These are phyloP conservation scores for Coccyzus lansbergi DNA, from an alignment of 2,797 vertebrate genomes.

Conservation along the genomic window DNA sequence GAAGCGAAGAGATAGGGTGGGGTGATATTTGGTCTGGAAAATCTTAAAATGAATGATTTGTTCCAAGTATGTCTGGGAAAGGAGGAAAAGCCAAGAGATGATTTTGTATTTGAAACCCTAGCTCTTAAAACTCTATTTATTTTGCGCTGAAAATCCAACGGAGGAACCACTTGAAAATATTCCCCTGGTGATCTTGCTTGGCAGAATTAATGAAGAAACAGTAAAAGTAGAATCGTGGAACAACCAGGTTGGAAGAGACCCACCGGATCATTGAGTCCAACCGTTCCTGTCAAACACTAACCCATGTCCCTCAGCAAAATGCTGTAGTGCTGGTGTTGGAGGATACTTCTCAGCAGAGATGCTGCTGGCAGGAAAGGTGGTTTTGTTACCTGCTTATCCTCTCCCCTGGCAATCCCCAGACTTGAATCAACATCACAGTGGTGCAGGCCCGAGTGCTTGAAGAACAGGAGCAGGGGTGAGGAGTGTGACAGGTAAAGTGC, in stretches of 20 bases:
- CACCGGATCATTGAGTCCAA: too few species aligned
- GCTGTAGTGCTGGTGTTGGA: neutral
- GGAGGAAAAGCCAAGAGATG: neutral
- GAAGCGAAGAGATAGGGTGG: slow-evolving; percentile 23
- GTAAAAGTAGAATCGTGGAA: too few species aligned
- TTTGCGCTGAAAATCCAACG: neutral
- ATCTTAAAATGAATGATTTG: neutral
- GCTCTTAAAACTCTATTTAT: neutral
- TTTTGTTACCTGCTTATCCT: neutral
- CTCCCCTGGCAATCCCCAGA: neutral
- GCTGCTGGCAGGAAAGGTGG: neutral
- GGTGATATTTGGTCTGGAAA: slow-evolving; percentile 57
- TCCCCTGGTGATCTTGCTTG: neutral
- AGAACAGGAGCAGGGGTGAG: neutral
- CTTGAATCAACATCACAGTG: neutral
- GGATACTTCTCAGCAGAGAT: neutral
- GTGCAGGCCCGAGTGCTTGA: neutral
- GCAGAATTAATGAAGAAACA: neutral
- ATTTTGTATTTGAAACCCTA: neutral
- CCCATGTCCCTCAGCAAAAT: too few species aligned
- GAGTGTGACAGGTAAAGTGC: neutral
- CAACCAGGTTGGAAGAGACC: too few species aligned
- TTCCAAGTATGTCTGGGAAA: slow-evolving; percentile 44
- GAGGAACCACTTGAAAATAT: neutral
- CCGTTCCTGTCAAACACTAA: too few species aligned